phyloP scores from a whole-genome alignment of 2,113 vertebrate genomes.

The Mesitornis unicolor region DNA sequence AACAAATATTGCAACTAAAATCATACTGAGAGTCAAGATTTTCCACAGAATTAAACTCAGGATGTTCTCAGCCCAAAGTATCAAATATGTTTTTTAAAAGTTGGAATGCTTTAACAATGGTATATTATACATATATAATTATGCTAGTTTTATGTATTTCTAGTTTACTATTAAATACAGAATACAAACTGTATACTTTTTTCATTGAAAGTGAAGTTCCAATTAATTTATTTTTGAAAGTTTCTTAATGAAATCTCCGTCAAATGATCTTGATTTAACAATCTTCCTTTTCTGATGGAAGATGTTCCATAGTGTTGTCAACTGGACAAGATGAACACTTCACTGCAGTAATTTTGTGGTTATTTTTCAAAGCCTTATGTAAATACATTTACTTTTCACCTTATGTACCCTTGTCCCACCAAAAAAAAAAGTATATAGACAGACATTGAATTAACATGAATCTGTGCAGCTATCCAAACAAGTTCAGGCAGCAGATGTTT shows the following conservation, averaged over 20 bases:
- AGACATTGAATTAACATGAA: not conserved
- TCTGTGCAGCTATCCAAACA: not conserved
- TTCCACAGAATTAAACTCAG: not conserved
- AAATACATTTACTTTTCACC: not conserved
- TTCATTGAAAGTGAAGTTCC: not conserved
- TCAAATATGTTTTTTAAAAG: not conserved
- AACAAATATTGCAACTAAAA: not conserved
- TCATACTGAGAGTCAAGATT: not conserved
- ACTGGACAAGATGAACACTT: not conserved
- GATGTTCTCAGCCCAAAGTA: not conserved
- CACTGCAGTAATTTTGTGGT: not conserved
- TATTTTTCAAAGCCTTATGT: not conserved
- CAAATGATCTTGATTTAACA: not conserved
- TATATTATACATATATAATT: not conserved
- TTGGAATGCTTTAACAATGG: not conserved
- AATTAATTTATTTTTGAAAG: not conserved
- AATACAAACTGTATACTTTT: not conserved
- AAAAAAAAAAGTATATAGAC: not conserved
- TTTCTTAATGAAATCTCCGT: not conserved
- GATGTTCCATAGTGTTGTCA: not conserved
- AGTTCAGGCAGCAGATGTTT: not conserved
- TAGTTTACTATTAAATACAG: not conserved
- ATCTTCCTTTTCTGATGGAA: not conserved
- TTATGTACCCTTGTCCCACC: not conserved
- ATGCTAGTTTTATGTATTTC: not conserved